These are phyloP conservation scores for Echinometra lucunter DNA, from an alignment of 53 echinoderm and acorn worm species.

Conservation along the genomic window DNA sequence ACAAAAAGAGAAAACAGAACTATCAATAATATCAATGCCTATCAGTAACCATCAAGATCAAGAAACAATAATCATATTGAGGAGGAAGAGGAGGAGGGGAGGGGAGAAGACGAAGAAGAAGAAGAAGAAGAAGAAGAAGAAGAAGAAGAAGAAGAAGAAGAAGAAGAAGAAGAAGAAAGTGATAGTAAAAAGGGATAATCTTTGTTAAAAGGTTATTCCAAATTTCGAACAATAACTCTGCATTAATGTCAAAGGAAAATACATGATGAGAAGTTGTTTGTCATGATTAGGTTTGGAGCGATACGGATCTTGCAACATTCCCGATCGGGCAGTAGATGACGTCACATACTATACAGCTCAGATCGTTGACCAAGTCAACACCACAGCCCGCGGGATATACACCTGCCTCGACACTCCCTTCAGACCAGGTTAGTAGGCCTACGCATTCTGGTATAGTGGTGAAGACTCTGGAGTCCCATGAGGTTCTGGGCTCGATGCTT, in stretches of 20 bases:
- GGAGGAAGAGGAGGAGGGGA: background rate
- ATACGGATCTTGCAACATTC: slow-evolving; percentile 21
- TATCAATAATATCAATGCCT: background rate
- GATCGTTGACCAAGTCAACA: slow-evolving; percentile 35
- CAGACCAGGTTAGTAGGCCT: slow-evolving; percentile 54
- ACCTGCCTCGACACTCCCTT: slow-evolving; percentile 32
- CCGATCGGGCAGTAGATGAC: slow-evolving; percentile 15
- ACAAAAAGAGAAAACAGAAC: too few relatives aligned
- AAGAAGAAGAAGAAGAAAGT: background rate
- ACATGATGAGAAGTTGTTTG: background rate
- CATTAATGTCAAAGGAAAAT: background rate
- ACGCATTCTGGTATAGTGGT: too few relatives aligned
- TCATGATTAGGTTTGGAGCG: slow-evolving; percentile 41
- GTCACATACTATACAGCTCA: slow-evolving; percentile 29
- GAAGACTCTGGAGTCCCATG: too few relatives aligned
- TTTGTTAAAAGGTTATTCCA: background rate
- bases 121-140: background rate
- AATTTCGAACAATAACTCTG: background rate
- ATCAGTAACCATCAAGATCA: background rate
- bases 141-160: slow-evolving; percentile 22
- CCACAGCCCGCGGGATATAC: background rate
- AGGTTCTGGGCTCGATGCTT: too few relatives aligned
- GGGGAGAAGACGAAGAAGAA: background rate
- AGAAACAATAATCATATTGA: background rate
- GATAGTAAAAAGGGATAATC: background rate